phyloP scores from a whole-genome alignment of 2,113 vertebrate species.

The Brienomyrus longianalis region DNA sequence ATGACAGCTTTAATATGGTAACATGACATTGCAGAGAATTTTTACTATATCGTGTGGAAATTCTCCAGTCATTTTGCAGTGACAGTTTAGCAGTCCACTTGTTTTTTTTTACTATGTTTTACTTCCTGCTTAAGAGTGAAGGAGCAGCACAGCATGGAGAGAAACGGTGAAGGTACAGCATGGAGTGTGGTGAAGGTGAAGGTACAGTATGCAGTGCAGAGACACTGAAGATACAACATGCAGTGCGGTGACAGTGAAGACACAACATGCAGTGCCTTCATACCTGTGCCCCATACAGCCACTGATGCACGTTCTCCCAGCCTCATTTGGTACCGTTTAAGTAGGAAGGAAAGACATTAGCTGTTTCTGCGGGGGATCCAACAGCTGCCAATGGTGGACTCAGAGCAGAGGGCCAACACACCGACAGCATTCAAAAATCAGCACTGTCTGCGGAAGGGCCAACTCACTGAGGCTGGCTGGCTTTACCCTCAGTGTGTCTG shows the following conservation, averaged over 20 bases:
- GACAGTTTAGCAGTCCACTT: neutral
- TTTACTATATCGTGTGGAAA: neutral
- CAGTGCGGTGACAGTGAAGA: neutral
- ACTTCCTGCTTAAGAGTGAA: neutral
- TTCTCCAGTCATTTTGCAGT: neutral
- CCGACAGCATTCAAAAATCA: neutral
- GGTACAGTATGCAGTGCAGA: neutral
- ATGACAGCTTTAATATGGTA: slow-evolving; percentile 11
- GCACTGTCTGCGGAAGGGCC: neutral
- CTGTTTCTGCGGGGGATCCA: neutral
- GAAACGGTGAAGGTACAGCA: neutral
- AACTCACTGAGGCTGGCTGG: neutral
- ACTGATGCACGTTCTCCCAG: neutral
- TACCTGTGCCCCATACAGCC: neutral
- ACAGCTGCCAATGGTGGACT: neutral
- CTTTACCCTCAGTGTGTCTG: neutral
- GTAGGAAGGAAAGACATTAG: neutral
- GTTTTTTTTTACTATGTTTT: neutral
- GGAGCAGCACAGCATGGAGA: neutral
- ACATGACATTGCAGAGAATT: slow-evolving; percentile 3
- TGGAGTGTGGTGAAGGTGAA: neutral
- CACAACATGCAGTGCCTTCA: neutral
- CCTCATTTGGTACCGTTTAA: neutral
- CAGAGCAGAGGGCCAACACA: neutral
- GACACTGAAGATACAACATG: neutral